Conservation (phyloP, 2,113 vertebrate genomes). For the Brachionichthys hirsutus region DNA sequence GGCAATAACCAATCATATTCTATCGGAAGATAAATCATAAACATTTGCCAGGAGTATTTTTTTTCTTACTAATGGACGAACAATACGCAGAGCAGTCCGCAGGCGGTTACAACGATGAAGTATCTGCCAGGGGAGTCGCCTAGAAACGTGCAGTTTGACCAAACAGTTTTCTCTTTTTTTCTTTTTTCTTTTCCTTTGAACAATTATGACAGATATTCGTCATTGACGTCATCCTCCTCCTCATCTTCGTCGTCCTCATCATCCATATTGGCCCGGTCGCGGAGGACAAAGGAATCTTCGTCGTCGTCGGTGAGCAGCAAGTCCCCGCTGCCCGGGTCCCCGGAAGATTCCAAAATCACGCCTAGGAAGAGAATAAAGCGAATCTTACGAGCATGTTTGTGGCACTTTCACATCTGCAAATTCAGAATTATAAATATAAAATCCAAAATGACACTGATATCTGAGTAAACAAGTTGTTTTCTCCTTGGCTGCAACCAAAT, state of each 20-base stretch:
- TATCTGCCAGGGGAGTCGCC: conserved; percentile 78
- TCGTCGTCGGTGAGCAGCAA: conserved; percentile 81
- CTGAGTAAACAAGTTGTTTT: too few species aligned
- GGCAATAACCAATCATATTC: conserved; percentile 49
- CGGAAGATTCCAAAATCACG: conserved; percentile 86
- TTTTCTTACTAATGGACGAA: conserved; percentile 83
- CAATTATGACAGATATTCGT: conserved; percentile 86
- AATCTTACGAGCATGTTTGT: not conserved
- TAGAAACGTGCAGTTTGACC: conserved; percentile 82
- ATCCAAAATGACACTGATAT: too few species aligned
- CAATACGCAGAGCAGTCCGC: conserved; percentile 85
- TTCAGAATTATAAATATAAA: too few species aligned
- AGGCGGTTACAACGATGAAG: conserved; percentile 78
- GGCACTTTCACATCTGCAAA: too few species aligned
- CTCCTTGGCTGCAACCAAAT: conserved; percentile 1
- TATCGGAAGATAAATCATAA: conserved; percentile 61
- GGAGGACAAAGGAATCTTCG: conserved; percentile 73
- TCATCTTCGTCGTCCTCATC: conserved; percentile 90
- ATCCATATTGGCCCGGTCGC: conserved; percentile 85
- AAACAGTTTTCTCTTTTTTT: conserved; percentile 58
- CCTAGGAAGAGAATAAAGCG: conserved; percentile 58
- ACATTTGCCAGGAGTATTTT: conserved; percentile 59
- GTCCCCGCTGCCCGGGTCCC: conserved; percentile 92
- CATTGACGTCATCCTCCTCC: conserved; percentile 84
- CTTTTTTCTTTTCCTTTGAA: conserved; percentile 23